Conservation (phyloP, 1,140 invertebrate species). For the Dinothrombium tinctorium region DNA sequence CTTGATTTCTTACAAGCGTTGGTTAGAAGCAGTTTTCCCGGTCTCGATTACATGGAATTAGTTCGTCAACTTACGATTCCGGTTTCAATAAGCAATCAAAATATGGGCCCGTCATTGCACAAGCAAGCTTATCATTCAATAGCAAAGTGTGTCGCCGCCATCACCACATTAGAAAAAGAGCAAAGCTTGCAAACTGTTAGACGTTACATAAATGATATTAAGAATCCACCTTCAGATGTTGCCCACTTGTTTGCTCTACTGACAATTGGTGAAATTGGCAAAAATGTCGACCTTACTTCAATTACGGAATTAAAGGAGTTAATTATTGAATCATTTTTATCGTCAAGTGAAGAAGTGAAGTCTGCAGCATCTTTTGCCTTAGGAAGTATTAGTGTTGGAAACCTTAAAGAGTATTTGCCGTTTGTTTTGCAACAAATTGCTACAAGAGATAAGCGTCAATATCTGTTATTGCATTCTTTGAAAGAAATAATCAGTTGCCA, state of each 20-base stretch:
- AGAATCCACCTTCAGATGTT: conserved; percentile 7
- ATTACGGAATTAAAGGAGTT: conserved; percentile 31
- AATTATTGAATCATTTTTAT: conserved; percentile 30
- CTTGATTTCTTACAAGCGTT: conserved; percentile 73
- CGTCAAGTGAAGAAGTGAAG: conserved; percentile 42
- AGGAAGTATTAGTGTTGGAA: conserved; percentile 70
- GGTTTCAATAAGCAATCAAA: conserved; percentile 23
- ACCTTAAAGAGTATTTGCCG: conserved; percentile 73
- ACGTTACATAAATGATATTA: conserved; percentile 59
- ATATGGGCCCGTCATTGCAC: conserved; percentile 19
- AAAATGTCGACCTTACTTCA: conserved; percentile 67
- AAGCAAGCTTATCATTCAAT: conserved; percentile 60
- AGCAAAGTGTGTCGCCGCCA: conserved; percentile 79
- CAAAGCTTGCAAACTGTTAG: conserved; percentile 56
- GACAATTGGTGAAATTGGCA: conserved; percentile 85
- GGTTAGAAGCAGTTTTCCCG: conserved; percentile 49
- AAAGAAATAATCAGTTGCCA: conserved; percentile 86
- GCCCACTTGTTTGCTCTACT: conserved; percentile 67
- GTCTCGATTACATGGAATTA: conserved; percentile 52
- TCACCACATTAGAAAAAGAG: conserved; percentile 44
- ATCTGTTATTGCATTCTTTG: conserved; percentile 79
- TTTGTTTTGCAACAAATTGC: conserved; percentile 86
- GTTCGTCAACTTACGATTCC: conserved; percentile 27
- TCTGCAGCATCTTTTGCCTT: conserved; percentile 87
- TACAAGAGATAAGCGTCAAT: conserved; percentile 73